Conservation (phyloP, 2,888 invertebrate genomes). For the Cheiracanthium punctorium region DNA sequence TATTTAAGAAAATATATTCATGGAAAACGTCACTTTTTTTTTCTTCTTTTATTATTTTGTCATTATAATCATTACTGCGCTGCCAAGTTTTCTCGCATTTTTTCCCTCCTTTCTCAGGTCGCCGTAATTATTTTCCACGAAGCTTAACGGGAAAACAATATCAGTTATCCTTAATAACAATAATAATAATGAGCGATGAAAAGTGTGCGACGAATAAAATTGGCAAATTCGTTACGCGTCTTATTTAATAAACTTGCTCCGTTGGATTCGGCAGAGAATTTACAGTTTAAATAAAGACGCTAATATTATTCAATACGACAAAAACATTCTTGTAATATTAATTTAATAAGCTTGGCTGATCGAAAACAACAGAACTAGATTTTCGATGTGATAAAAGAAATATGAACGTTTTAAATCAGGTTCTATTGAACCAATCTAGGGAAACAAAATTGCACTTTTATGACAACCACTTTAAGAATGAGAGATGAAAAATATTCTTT, state of each 20-base stretch:
- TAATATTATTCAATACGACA: slow-evolving; percentile 68
- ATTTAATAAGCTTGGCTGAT: slow-evolving; percentile 66
- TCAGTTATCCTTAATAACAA: slow-evolving; percentile 70
- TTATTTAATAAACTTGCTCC: slow-evolving; percentile 68
- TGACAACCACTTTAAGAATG: too few relatives aligned
- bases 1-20: slow-evolving; percentile 63
- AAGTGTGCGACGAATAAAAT: slow-evolving; percentile 65
- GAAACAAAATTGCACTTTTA: too few relatives aligned
- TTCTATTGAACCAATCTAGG: too few relatives aligned
- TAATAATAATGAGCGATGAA: slow-evolving; percentile 70
- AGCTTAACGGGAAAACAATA: slow-evolving; percentile 67
- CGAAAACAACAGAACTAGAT: slow-evolving; percentile 41
- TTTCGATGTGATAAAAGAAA: slow-evolving; percentile 28
- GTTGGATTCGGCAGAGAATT: slow-evolving; percentile 58
- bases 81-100: slow-evolving; percentile 46
- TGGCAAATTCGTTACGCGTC: slow-evolving; percentile 66
- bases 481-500: too few relatives aligned
- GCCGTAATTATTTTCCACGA: slow-evolving; percentile 66
- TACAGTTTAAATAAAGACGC: slow-evolving; percentile 68
- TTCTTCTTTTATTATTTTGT: slow-evolving; percentile 22
- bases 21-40: slow-evolving; percentile 41
- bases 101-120: slow-evolving; percentile 34
- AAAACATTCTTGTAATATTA: slow-evolving; percentile 65
- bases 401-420: slow-evolving; percentile 33
- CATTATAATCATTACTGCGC: slow-evolving; percentile 64